Base-by-base conservation (phyloP, 2,797 vertebrate species). In the Orestias chungarensis region DNA sequence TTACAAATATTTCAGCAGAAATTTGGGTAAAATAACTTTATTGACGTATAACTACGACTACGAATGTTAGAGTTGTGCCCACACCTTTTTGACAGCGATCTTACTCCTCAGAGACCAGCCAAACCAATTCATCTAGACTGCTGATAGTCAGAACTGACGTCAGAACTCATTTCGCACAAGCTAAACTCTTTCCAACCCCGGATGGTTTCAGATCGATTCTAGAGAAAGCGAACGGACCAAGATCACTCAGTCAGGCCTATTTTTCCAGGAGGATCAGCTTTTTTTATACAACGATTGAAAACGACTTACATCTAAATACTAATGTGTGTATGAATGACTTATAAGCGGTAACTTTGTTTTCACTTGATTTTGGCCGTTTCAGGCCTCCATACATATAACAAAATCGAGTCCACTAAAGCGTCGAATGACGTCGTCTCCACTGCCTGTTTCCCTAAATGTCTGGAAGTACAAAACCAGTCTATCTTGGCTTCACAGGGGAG, bases 401-500 rank as follows among this genome's bases (percentile, higher is more conserved):
- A 89, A 90, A 86, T 82, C 73, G 67, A 72, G 85, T 73, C 61
- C 73, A 52, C 73, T 85, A 68, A 76, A 71, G 61, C 62, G 62
- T 74, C 40, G 38, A 54, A 73, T 12, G 12, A 66, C 61, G 69
- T 80, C 0, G 73, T 50, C 27, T 4, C 29, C 31, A 1, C 43
- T 65, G 25, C 31, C 50, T 57, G 59, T 78, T 73, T 65, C 4
- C 75, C 82, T 79, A 73, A 84, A 87, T 68, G 42, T 73, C 81
- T 80, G 74, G 81, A 88, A 88, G 82, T 92, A 90, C 78, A 91
- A 91, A 89, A 90, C 61, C 79, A 82, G 76, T 78, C 73, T 25
- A 74, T 71, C 69, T 76, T 61, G 43, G 84, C 81, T 85, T 76
- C 68, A 78, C 80, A 71, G 82, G 77, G 66, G 75, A 82, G 83